Base-by-base conservation (phyloP, 2,888 invertebrate genomes). In the Pollenia griseotomentosa region DNA sequence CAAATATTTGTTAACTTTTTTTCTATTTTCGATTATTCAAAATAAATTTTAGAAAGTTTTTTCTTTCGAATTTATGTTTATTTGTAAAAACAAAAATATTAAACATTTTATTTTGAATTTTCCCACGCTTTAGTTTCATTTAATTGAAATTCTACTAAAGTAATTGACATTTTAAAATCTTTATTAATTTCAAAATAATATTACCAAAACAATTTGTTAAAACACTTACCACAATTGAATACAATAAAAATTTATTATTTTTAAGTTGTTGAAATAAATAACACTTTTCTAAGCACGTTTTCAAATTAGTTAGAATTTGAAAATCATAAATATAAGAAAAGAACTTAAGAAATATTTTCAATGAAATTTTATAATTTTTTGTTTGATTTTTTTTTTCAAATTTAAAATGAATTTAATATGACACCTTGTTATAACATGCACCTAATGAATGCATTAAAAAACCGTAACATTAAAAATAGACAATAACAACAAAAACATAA, bases 351-450 rank as follows among this genome's bases (percentile, higher is more conserved):
- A 12, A 53, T 23, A 77, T 44, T 61, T 84, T 68, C 42, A 74
- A 61, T 68, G 66, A 57, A 83, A 73, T 73, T 16, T 40, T 6
- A 33, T 6, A 6, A 6, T 33, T 33, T 33, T 33, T 6, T 33
- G 4, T 33, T 33, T 33, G 4, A 33, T 33, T 33, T 33, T 6
- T 33, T 6, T 33, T 33, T 33, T 33, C 16, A 16, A 42, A 46
- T 55, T 79, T 79, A 63, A 87, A 73, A 81, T 68, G 61, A 84
- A 84, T 77, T 84, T 78, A 78, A 87, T 81, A 84, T 82, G 87
- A 87, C 84, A 87, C 84, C 78, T 82, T 44, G 68, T 78, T 70
- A n/a, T 57, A 80, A 74, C 33, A 75, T 78, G 66, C 53, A 33
- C 44, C 59, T 57, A 87, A 82, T 71, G 80, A 57, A 53, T 14